These are phyloP conservation scores for Pissodes strobi DNA, from an alignment of 1,140 invertebrate genomes.

Conservation along the genomic window DNA sequence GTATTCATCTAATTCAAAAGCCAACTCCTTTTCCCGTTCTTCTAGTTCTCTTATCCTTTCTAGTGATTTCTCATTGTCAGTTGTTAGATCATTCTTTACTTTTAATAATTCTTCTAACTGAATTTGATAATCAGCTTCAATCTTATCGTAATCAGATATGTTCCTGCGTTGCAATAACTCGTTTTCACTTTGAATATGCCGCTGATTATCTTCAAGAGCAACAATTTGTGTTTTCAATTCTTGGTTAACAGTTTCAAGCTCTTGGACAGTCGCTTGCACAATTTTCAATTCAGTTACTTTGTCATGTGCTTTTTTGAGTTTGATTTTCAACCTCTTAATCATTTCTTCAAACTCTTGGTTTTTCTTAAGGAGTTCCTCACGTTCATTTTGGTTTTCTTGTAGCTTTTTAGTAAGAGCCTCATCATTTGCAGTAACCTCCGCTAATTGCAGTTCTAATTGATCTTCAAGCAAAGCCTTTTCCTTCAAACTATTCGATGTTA, in stretches of 20 bases:
- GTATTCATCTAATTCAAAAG: conserved; percentile 59
- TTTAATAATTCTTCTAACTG: conserved; percentile 63
- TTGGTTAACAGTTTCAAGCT: conserved; percentile 44
- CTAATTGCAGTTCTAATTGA: conserved; percentile 59
- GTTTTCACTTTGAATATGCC: conserved; percentile 60
- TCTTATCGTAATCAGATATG: conserved; percentile 62
- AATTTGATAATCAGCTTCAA: conserved; percentile 64
- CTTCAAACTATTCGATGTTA: conserved; percentile 59
- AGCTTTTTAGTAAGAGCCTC: conserved; percentile 62
- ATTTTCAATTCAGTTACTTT: conserved; percentile 36
- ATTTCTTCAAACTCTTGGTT: conserved; percentile 53
- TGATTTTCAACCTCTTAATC: conserved; percentile 56
- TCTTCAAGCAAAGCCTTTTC: conserved; percentile 63
- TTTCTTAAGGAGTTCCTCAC: conserved; percentile 59
- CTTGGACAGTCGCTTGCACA: conserved; percentile 28
- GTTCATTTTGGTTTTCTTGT: conserved; percentile 61
- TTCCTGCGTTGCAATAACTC: conserved; percentile 59
- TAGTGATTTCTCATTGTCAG: conserved; percentile 58
- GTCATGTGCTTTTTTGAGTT: conserved; percentile 59
- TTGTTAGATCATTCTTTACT: conserved; percentile 58
- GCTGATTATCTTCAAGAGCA: conserved; percentile 58
- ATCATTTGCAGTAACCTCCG: conserved; percentile 61
- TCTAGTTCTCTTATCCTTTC: conserved; percentile 58
- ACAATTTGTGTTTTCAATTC: conserved; percentile 53
- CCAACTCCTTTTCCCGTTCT: conserved; percentile 59